Conservation (phyloP, 2,797 vertebrate genomes). For the Eidolon dupreanum region DNA sequence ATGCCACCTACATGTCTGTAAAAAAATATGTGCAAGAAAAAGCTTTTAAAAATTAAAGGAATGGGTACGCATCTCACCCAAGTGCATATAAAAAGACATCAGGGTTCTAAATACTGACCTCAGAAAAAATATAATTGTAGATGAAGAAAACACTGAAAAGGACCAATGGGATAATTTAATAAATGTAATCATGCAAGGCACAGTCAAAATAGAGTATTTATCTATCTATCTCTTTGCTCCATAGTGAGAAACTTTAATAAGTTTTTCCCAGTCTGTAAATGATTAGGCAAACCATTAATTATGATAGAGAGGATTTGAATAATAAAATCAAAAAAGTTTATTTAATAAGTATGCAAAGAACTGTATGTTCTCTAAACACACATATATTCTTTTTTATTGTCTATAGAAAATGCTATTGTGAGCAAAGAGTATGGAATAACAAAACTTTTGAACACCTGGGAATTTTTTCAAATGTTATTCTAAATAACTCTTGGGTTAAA, state of each 20-base stretch:
- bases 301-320: neutral
- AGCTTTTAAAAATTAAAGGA: neutral
- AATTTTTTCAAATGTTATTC: neutral
- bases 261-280: neutral
- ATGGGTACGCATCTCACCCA: neutral
- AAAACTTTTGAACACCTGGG: neutral
- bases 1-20: fast-evolving
- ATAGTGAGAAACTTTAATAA: neutral
- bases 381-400: neutral
- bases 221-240: neutral
- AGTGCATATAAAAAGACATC: neutral
- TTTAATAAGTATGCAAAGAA: neutral
- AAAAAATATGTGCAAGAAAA: neutral
- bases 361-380: neutral
- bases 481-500: slow-evolving; percentile 36
- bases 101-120: neutral
- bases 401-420: neutral
- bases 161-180: neutral
- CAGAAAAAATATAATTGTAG: neutral
- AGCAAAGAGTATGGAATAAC: too few relatives aligned
- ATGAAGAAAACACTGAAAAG: neutral
- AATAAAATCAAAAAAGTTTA: neutral
- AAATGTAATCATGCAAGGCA: neutral
- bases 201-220: neutral
- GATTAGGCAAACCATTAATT: neutral